These are phyloP conservation scores for Oreochromis niloticus DNA, from an alignment of 2,113 vertebrate species.

Conservation along the genomic window DNA sequence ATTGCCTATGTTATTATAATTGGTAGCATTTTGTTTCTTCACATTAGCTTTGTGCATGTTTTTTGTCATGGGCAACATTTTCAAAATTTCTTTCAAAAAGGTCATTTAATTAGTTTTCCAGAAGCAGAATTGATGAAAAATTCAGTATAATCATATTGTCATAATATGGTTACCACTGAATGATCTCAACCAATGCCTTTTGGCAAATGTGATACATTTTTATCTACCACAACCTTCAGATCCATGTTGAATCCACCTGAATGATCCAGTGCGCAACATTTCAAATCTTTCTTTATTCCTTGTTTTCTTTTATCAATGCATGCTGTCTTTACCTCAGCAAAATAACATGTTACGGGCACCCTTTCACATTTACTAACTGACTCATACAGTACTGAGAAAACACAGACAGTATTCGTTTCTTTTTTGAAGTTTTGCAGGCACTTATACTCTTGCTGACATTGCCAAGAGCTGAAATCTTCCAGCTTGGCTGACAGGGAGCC, in stretches of 20 bases:
- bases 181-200: background rate
- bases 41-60: background rate
- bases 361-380: background rate
- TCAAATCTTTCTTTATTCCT: background rate
- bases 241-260: background rate
- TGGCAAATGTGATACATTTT: background rate
- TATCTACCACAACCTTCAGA: background rate
- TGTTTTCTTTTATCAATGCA: background rate
- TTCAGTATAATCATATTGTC: background rate
- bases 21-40: background rate
- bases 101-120: background rate
- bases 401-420: background rate
- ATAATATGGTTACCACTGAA: background rate
- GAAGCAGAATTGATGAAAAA: background rate
- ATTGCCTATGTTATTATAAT: background rate
- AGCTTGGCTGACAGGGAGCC: constrained; percentile 1
- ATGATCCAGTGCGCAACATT: background rate
- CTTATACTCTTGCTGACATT: background rate
- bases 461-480: constrained; percentile 8
- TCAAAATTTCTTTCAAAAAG: background rate
- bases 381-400: background rate
- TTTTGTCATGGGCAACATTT: background rate
- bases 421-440: background rate
- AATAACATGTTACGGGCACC: background rate
- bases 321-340: background rate